These are phyloP conservation scores for Eucidaris tribuloides DNA, from an alignment of 35 echinoderm and acorn worm genomes.

Conservation along the genomic window DNA sequence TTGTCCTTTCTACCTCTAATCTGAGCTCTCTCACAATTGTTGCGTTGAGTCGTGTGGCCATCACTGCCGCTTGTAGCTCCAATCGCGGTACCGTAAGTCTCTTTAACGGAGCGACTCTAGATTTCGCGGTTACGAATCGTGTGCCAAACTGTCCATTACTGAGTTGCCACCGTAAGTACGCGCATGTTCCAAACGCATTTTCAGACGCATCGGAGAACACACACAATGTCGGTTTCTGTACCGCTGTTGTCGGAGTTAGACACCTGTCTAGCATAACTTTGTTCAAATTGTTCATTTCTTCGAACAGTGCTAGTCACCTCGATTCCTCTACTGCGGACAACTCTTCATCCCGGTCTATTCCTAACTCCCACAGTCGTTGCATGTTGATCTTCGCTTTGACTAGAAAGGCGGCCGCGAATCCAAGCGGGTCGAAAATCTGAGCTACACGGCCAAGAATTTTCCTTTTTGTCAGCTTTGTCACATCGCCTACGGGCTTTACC, in stretches of 20 bases:
- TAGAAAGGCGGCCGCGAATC: slow-evolving; percentile 32
- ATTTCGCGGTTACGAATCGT: slow-evolving; percentile 11
- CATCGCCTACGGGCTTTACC: not conserved
- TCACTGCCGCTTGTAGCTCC: slow-evolving; percentile 16
- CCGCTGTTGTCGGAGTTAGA: not conserved
- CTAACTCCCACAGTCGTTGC: slow-evolving; percentile 1
- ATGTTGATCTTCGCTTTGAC: slow-evolving; percentile 17
- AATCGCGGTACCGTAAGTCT: not conserved
- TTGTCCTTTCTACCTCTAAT: not conserved
- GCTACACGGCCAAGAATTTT: not conserved
- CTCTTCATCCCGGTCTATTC: slow-evolving; percentile 21
- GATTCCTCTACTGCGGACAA: not conserved
- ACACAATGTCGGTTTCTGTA: not conserved
- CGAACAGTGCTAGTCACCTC: not conserved
- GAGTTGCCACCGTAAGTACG: slow-evolving; percentile 22
- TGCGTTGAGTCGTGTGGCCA: slow-evolving; percentile 16
- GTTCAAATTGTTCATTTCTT: slow-evolving; percentile 16
- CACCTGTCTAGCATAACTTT: not conserved
- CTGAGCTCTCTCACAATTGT: slow-evolving; percentile 1
- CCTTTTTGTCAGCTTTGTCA: not conserved
- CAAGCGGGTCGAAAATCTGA: slow-evolving; percentile 37
- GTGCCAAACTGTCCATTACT: not conserved
- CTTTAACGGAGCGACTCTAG: slow-evolving; percentile 18
- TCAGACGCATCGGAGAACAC: not conserved
- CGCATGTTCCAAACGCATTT: slow-evolving; percentile 30